Evolutionary conservation across 2,888 invertebrate genomes (phyloP).

Genomic region (Ernsta delagoae): DNA sequence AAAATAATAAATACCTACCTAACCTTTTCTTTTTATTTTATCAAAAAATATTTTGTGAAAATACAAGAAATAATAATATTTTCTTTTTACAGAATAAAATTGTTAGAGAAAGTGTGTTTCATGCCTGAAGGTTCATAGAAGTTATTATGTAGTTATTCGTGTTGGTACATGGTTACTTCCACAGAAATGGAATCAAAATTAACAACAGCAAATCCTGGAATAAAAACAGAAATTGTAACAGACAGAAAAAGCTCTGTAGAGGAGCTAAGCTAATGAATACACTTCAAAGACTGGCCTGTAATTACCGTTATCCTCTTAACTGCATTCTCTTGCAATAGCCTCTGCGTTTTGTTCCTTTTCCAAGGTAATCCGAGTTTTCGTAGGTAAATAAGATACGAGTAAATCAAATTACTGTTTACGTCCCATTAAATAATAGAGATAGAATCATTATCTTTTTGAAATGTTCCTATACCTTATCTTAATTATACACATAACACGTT

Average conservation of each 20-base stretch:
- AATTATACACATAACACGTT: no score
- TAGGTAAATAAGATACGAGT: slow-evolving; percentile 1
- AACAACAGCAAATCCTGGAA: background rate
- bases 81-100: no score
- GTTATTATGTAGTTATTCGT: background rate
- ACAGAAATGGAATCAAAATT: background rate
- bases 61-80: no score
- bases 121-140: background rate
- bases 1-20: no score
- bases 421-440: background rate
- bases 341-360: slow-evolving; percentile 19
- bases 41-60: no score
- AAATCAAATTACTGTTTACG: background rate
- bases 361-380: slow-evolving; percentile 5
- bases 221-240: slow-evolving; percentile 27
- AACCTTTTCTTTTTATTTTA: no score
- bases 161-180: background rate
- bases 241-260: slow-evolving; percentile 14
- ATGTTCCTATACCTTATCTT: no score
- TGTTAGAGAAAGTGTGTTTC: no score
- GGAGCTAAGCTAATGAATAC: slow-evolving; percentile 26
- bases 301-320: slow-evolving; percentile 37
- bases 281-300: slow-evolving; percentile 34
- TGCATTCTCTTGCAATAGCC: slow-evolving; percentile 30
- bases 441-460: background rate